phyloP scores from a whole-genome alignment of 2,888 invertebrate species.

The Sinohyriopsis cumingii region DNA sequence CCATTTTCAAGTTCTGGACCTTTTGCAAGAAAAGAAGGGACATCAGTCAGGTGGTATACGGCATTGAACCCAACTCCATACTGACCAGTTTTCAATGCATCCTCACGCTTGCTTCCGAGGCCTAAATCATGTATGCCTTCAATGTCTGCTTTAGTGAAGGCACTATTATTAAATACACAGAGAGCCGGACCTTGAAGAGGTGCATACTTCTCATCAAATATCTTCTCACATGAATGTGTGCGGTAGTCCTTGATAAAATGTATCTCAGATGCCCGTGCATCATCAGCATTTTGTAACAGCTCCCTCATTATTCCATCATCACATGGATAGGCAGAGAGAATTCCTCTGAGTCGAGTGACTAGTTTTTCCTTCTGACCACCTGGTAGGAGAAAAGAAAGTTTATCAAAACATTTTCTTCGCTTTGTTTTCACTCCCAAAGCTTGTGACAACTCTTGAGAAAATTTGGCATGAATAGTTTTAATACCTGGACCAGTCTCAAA shows the following conservation, averaged over 20 bases:
- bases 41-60: slow-evolving; percentile 69
- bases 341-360: slow-evolving; percentile 56
- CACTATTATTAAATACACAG: slow-evolving; percentile 65
- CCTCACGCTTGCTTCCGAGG: slow-evolving; percentile 61
- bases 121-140: slow-evolving; percentile 65
- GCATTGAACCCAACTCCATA: slow-evolving; percentile 70
- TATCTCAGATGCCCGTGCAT: slow-evolving; percentile 64
- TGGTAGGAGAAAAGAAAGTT: slow-evolving; percentile 28
- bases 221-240: slow-evolving; percentile 25
- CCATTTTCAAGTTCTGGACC: slow-evolving; percentile 27
- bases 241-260: slow-evolving; percentile 61
- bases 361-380: slow-evolving; percentile 67
- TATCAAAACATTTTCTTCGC: slow-evolving; percentile 14
- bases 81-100: slow-evolving; percentile 66
- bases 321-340: slow-evolving; percentile 62
- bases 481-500: slow-evolving; percentile 35
- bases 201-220: slow-evolving; percentile 46
- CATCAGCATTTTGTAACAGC: slow-evolving; percentile 67
- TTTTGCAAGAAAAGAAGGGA: slow-evolving; percentile 63
- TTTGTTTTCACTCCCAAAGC: slow-evolving; percentile 48
- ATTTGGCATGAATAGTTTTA: slow-evolving; percentile 38
- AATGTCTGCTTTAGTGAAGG: slow-evolving; percentile 60
- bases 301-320: slow-evolving; percentile 66
- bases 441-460: slow-evolving; percentile 46
- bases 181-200: slow-evolving; percentile 65